phyloP scores from a whole-genome alignment of 2,113 vertebrate genomes.

The Lepisosteus oculatus region DNA sequence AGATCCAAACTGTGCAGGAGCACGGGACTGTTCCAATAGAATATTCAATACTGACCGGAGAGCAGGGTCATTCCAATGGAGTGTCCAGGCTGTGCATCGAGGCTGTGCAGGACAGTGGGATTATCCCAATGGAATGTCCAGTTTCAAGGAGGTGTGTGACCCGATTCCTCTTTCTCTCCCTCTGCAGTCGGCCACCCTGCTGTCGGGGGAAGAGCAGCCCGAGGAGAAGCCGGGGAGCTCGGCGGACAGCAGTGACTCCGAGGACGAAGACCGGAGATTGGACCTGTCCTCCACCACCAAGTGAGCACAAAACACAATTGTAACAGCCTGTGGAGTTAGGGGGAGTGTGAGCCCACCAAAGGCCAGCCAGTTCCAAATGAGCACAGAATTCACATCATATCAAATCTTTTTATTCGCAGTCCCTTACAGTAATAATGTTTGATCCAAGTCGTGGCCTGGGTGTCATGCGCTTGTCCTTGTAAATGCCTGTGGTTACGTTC shows the following conservation, averaged over 20 bases:
- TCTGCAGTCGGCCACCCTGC: slow-evolving; percentile 72
- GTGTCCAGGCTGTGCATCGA: background rate
- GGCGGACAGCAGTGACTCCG: slow-evolving; percentile 60
- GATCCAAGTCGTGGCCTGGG: too few species aligned
- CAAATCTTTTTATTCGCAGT: too few species aligned
- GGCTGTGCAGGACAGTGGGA: too few species aligned
- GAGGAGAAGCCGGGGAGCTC: slow-evolving; percentile 20
- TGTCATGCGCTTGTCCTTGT: too few species aligned
- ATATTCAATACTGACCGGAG: background rate
- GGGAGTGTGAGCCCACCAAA: too few species aligned
- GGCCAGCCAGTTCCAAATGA: too few species aligned
- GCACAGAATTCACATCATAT: too few species aligned
- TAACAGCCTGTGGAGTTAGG: background rate
- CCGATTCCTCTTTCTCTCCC: background rate
- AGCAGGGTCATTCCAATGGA: background rate
- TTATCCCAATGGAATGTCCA: background rate
- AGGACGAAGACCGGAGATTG: slow-evolving; percentile 67
- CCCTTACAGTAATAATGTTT: too few species aligned
- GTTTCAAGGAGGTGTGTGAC: too few species aligned
- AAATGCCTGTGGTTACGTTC: too few species aligned
- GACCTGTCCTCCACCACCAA: slow-evolving; percentile 71
- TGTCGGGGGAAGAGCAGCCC: slow-evolving; percentile 63
- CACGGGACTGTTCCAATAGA: background rate
- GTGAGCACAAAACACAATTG: slow-evolving; percentile 43
- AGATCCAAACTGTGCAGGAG: too few species aligned